phyloP scores from a whole-genome alignment of 2,113 vertebrate genomes.

The Caracal caracal region DNA sequence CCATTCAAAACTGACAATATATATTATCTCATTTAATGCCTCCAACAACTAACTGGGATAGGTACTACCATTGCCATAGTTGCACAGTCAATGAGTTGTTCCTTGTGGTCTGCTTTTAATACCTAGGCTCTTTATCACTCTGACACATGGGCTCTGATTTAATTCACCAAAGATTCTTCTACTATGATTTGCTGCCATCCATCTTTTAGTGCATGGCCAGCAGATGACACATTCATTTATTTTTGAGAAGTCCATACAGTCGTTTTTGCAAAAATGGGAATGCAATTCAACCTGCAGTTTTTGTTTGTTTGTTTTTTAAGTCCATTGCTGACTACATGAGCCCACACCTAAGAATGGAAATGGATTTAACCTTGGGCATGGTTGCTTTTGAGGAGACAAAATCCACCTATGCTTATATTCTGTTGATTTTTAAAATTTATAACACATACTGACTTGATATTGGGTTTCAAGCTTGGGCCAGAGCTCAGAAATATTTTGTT shows the following conservation, averaged over 20 bases:
- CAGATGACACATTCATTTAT: not conserved
- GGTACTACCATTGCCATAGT: no score
- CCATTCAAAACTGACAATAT: not conserved
- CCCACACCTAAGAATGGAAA: not conserved
- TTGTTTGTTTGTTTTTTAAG: not conserved
- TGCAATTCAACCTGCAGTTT: not conserved
- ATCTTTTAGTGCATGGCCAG: not conserved
- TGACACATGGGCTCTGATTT: not conserved
- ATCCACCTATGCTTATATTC: not conserved
- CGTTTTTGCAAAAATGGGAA: not conserved
- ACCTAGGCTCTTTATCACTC: not conserved
- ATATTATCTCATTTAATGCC: not conserved
- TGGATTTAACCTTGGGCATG: not conserved
- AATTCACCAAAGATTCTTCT: not conserved
- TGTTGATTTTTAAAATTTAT: not conserved
- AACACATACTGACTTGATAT: not conserved
- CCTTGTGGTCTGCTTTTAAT: not conserved
- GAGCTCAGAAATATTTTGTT: not conserved
- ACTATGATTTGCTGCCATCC: not conserved
- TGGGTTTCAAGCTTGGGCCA: not conserved
- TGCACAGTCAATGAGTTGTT: not conserved
- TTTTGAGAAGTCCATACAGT: not conserved
- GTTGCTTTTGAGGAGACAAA: not conserved
- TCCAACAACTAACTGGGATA: not conserved
- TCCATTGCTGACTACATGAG: not conserved